A percentile compares a stretch with the other conserved stretches of the same genome.
Conservation (phyloP, 2,113 vertebrate species). For the Monarcha castaneiventris region DNA sequence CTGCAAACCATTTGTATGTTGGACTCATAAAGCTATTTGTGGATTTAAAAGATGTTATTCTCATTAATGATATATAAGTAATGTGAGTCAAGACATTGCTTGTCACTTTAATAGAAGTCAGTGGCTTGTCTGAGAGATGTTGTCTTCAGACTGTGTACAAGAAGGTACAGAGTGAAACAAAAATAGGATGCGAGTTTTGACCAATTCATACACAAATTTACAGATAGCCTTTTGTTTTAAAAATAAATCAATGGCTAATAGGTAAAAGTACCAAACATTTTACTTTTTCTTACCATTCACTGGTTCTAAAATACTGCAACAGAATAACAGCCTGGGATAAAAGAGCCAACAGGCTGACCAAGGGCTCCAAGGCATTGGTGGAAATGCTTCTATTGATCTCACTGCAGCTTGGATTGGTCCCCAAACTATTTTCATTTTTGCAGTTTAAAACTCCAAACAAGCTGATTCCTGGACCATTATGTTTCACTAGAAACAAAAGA, state of each 20-base stretch:
- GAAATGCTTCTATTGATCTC: background rate
- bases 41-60: conserved; percentile 47
- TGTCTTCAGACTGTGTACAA: background rate
- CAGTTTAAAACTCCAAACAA: background rate
- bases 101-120: conserved; percentile 37
- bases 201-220: background rate
- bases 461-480: background rate
- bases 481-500: background rate
- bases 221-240: background rate
- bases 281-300: background rate
- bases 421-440: background rate
- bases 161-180: conserved; percentile 9
- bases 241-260: background rate
- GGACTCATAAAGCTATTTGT: conserved; percentile 42
- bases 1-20: conserved; percentile 66
- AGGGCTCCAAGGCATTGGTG: background rate
- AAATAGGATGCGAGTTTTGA: background rate
- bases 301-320: background rate
- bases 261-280: background rate
- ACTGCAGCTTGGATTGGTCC: background rate
- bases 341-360: background rate
- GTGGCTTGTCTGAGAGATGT: background rate
- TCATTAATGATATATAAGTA: conserved; percentile 62
- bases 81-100: conserved; percentile 10
- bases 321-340: background rate